Evolutionary conservation across 2,113 vertebrate species (phyloP).

Genomic region (Cebidichthys violaceus): DNA sequence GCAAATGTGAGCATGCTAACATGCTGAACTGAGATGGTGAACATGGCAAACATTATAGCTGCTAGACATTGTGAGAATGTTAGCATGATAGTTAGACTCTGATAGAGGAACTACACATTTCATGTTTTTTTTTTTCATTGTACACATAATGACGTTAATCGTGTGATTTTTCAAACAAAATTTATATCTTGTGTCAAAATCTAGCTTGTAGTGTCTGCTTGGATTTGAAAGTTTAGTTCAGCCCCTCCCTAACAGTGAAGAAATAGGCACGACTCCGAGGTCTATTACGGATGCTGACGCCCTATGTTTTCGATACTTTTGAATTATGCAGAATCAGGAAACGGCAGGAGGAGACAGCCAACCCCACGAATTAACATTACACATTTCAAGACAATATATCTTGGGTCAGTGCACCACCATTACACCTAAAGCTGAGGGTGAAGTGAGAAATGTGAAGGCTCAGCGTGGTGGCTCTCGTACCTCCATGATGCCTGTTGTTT

Average conservation of each 20-base stretch:
- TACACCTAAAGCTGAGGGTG: constrained; percentile 9
- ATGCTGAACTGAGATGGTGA: neutral
- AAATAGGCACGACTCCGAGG: neutral
- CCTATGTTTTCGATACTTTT: neutral
- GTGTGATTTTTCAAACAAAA: neutral
- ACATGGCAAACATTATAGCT: neutral
- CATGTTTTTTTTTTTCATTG: neutral
- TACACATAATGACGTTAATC: neutral
- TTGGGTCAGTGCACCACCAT: neutral
- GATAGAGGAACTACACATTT: too few relatives aligned
- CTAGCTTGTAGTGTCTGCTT: neutral
- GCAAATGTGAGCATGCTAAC: neutral
- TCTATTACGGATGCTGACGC: neutral
- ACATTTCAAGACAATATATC: neutral
- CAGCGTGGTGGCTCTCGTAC: constrained; percentile 30
- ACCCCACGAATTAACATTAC: neutral
- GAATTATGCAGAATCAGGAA: constrained; percentile 1
- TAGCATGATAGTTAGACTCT: too few relatives aligned
- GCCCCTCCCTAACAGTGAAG: neutral
- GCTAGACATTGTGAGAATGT: neutral
- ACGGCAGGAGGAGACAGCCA: neutral
- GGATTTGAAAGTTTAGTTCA: neutral
- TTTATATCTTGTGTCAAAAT: neutral
- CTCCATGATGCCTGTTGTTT: constrained; percentile 41
- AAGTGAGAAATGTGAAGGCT: constrained; percentile 10